Conservation (phyloP, 1,140 invertebrate genomes). For the Habropoda laboriosa region DNA sequence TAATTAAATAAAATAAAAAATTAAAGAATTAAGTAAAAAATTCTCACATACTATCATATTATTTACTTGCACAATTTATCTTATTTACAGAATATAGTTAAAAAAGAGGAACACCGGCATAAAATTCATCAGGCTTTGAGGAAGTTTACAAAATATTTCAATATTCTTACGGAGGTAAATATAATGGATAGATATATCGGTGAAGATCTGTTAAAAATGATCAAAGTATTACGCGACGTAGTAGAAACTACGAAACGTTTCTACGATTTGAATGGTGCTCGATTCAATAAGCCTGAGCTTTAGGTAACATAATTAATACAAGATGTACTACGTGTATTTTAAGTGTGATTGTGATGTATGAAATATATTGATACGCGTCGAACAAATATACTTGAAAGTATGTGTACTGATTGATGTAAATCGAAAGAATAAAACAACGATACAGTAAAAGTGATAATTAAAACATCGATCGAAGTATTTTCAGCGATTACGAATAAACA, state of each 20-base stretch:
- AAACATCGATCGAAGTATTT: not conserved
- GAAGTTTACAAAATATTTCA: conserved; percentile 55
- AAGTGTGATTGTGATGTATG: not conserved
- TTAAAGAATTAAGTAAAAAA: too few relatives aligned
- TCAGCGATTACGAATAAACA: too few relatives aligned
- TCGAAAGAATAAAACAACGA: not conserved
- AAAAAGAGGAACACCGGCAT: not conserved
- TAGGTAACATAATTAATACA: too few relatives aligned
- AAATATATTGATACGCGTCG: not conserved
- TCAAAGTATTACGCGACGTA: conserved; percentile 63
- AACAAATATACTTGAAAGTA: too few relatives aligned
- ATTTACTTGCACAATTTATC: conserved; percentile 7
- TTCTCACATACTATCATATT: not conserved
- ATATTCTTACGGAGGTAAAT: conserved; percentile 47
- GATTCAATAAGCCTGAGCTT: conserved; percentile 58
- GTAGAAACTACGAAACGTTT: conserved; percentile 70
- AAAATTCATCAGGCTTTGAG: conserved; percentile 47
- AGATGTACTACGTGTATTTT: too few relatives aligned
- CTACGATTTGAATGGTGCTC: conserved; percentile 66
- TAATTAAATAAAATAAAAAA: not conserved
- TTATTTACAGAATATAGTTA: conserved; percentile 31
- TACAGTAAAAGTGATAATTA: not conserved
- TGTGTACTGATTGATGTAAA: not conserved
- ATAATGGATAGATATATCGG: conserved; percentile 61
- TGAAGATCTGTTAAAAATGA: conserved; percentile 70